Evolutionary conservation across 2,113 vertebrate species (phyloP), one percentile per base, ranked within the genome.

Genomic region (Rhegmatorhina hoffmannsi): DNA sequence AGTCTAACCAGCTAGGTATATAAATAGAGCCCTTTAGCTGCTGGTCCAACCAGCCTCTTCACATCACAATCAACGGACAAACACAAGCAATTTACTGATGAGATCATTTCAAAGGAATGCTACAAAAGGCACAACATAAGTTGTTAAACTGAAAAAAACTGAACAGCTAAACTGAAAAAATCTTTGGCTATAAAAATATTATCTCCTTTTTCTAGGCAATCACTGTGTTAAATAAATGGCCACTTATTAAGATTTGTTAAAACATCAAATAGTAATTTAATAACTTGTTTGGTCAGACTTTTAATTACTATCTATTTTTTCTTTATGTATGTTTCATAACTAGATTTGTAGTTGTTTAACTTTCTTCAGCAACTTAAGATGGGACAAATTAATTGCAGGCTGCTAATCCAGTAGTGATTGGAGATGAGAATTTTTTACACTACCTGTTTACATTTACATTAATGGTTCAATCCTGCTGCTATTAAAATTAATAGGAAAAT

Each of bases 41-140:
- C 83, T 84, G 60, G 64, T 82, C 90, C 91, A 84, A 68, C 94
- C 17, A 77, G 76, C 25, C 95, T 92, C 88, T 92, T 94, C 90
- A 81, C 60, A 56, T 43, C 31, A 33, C 95, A 97, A 97, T 98
- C 97, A 95, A 64, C 94, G 91, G 95, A 97, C 95, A 96, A 94
- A 95, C 95, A 93, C 96, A 97, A 91, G 94, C 87, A 97, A 97
- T 97, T 97, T 97, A 97, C 95, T 81, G n/a, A 93, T 92, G 88
- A 38, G 96, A 97, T 98, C 16, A 77, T 90, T 96, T 96, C 95
- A 75, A 73, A 56, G 96, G 98, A 97, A 97, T 3, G 56, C 85
- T 94, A 91, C 89, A 92, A 89, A 93, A 92, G 58, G 82, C 50
- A 68, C 84, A 90, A 76, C 52, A 31, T 33, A 56, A 95, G 44